These are phyloP conservation scores for Drosophila tsacasi DNA, from an alignment of 1,140 invertebrate species.

Conservation along the genomic window DNA sequence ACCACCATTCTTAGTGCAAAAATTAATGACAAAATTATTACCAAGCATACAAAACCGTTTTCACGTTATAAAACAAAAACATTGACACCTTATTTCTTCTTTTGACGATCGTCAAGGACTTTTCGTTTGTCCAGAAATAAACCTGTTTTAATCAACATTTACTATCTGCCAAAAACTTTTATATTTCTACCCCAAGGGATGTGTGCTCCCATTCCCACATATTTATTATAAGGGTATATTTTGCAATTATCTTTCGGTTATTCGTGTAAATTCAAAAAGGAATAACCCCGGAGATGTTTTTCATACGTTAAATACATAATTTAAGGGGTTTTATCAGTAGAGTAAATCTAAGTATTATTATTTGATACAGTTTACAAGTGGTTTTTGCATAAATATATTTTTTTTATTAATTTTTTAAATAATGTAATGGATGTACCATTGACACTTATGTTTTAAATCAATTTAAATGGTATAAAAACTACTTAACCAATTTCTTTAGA, in stretches of 20 bases:
- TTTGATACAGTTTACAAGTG: background rate
- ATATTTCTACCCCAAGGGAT: constrained; percentile 6
- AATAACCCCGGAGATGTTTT: constrained; percentile 17
- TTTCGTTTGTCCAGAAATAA: constrained; percentile 27
- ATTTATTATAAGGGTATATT: constrained; percentile 40
- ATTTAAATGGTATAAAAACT: background rate
- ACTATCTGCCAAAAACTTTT: constrained; percentile 29
- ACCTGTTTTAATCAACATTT: constrained; percentile 33
- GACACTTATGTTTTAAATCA: too few species aligned
- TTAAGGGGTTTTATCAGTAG: background rate
- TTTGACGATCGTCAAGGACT: constrained; percentile 12
- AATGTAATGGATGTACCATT: too few species aligned
- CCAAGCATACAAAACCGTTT: constrained; percentile 38
- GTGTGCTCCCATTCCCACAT: constrained; percentile 27
- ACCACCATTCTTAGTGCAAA: background rate
- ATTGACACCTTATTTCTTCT: constrained; percentile 37
- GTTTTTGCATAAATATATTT: background rate
- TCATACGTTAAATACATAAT: background rate
- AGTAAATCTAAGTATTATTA: background rate
- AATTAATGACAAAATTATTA: constrained; percentile 24
- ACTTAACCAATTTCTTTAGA: too few species aligned
- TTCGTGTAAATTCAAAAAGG: constrained; percentile 29
- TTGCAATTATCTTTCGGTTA: constrained; percentile 38
- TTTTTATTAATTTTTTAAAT: background rate
- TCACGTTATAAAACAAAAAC: constrained; percentile 48